Percentiles rank a stretch among this genome's conserved stretches.
These are phyloP conservation scores for Drosophila paranaensis DNA, from an alignment of 2,888 invertebrate genomes.

Conservation along the genomic window DNA sequence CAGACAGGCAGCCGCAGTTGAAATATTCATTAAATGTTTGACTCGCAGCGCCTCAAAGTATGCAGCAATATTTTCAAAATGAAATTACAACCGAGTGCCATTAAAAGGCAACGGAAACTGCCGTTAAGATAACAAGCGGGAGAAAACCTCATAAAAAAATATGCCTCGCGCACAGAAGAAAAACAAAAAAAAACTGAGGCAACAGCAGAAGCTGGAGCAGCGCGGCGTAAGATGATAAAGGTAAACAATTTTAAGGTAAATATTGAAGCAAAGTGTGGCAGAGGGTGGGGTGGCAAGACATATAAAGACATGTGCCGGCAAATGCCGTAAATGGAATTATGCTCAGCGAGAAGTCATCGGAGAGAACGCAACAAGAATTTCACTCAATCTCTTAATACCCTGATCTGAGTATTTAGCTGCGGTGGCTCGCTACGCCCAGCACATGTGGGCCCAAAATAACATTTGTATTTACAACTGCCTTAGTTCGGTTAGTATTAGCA, in stretches of 20 bases:
- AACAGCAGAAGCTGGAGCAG: slow-evolving; percentile 6
- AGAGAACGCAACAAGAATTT: slow-evolving; percentile 18
- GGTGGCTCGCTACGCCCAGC: neutral
- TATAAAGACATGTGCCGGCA: slow-evolving; percentile 22
- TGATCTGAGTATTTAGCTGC: neutral
- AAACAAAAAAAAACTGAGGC: neutral
- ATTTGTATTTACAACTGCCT: neutral
- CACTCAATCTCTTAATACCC: slow-evolving; percentile 7
- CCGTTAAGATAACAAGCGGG: slow-evolving; percentile 64
- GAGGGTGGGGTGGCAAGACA: neutral
- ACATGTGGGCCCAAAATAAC: neutral
- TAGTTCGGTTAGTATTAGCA: neutral
- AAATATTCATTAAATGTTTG: slow-evolving; percentile 62
- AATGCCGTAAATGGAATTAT: slow-evolving; percentile 17
- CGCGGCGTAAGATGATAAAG: slow-evolving; percentile 45
- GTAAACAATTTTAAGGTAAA: slow-evolving; percentile 68
- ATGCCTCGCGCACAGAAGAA: slow-evolving; percentile 10
- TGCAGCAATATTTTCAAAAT: slow-evolving; percentile 49
- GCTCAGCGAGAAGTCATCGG: slow-evolving; percentile 28
- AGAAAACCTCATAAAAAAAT: slow-evolving; percentile 37
- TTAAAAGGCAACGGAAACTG: slow-evolving; percentile 65
- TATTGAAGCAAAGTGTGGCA: slow-evolving; percentile 54
- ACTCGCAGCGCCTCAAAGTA: slow-evolving; percentile 2
- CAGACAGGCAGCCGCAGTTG: slow-evolving; percentile 24
- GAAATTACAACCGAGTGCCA: slow-evolving; percentile 70